Evolutionary conservation across 1,140 invertebrate species (phyloP).

Genomic region (Diorhabda elongata): DNA sequence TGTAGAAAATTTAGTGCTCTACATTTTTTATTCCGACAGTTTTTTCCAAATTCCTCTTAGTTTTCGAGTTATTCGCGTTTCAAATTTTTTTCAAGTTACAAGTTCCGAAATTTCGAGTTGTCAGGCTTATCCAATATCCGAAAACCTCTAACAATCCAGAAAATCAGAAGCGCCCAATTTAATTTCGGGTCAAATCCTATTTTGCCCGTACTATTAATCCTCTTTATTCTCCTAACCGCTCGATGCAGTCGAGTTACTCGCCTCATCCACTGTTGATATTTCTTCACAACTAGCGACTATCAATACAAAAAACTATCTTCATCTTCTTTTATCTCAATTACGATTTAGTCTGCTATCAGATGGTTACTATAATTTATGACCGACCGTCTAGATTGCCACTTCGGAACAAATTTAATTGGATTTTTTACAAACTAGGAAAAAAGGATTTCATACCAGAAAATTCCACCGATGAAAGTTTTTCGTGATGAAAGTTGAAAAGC

Average conservation of each 20-base stretch:
- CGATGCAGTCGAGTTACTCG: neutral
- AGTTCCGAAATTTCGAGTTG: no score
- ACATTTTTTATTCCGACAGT: no score
- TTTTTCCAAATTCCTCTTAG: no score
- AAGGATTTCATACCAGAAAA: neutral
- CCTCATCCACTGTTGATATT: constrained; percentile 2
- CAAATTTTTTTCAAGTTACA: no score
- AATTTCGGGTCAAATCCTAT: neutral
- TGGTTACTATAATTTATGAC: constrained; percentile 1
- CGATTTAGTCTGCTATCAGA: neutral
- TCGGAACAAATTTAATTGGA: neutral
- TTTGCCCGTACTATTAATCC: neutral
- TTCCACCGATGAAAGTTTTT: neutral
- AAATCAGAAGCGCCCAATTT: no score
- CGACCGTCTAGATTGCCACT: neutral
- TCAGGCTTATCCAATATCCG: no score
- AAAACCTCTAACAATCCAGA: no score
- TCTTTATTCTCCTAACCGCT: neutral
- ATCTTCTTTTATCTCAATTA: neutral
- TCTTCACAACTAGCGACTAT: neutral
- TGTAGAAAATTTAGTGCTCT: no score
- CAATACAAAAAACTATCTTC: neutral
- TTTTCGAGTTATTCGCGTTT: no score
- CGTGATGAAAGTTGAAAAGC: neutral
- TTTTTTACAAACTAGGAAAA: neutral